Percentiles rank a stretch among this genome's conserved stretches.
Conservation (phyloP, 2,113 vertebrate species). For the Cinclus mexicanus region DNA sequence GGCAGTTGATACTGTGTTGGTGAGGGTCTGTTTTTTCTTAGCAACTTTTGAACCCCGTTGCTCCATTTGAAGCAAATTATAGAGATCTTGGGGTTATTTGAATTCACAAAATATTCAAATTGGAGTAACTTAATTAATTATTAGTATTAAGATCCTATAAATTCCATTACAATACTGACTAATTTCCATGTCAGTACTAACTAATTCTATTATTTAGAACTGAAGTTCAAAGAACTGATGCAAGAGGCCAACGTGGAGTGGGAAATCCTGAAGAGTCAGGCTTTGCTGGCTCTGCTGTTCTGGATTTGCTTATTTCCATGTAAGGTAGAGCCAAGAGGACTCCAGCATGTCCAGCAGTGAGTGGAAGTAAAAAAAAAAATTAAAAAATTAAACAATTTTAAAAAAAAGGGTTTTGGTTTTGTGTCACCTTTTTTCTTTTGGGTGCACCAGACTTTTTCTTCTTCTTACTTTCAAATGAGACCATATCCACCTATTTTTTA, state of each 20-base stretch:
- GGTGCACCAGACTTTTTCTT: neutral
- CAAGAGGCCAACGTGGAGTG: neutral
- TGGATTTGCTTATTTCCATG: neutral
- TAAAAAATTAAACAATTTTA: neutral
- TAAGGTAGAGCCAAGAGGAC: neutral
- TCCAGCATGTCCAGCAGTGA: neutral
- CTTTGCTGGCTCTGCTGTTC: neutral
- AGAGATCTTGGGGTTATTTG: neutral
- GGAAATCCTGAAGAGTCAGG: neutral
- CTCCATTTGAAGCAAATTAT: neutral
- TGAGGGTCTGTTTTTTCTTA: neutral
- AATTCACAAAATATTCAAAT: neutral
- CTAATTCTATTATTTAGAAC: neutral
- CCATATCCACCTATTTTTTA: neutral
- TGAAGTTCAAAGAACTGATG: neutral
- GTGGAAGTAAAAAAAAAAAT: neutral
- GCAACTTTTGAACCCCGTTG: rapidly evolving
- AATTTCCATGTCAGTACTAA: neutral
- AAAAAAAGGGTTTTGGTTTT: neutral
- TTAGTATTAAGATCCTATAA: neutral
- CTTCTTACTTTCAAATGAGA: neutral
- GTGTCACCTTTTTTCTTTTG: neutral
- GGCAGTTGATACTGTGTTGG: neutral
- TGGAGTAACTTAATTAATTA: neutral
- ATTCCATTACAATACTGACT: neutral